Base-by-base conservation (phyloP, 2,888 invertebrate species). In the Agrilus mali region DNA sequence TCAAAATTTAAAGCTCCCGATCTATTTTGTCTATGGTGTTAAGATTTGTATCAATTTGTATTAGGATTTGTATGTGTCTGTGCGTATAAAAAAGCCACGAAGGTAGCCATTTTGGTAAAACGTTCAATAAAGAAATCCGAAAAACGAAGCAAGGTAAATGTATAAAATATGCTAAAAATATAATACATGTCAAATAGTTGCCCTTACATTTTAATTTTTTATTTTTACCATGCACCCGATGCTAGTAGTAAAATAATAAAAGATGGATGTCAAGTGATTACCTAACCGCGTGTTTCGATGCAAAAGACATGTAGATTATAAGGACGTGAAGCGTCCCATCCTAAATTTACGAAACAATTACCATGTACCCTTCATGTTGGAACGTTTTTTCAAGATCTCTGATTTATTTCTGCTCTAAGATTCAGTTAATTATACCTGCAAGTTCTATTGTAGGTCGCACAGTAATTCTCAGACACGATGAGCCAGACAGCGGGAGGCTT, bases 391-490 rank as follows among this genome's bases (percentile, higher is more conserved):
- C 52, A 57, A 55, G 56, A 55, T 55, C 55, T 53, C 53, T 48
- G 46, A 53, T 54, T 55, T 55, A 53, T 45, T 47, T 50, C 44
- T 54, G 48, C 51, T 46, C 50, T 55, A 53, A 55, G 57, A 60
- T 57, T 59, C 64, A 61, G 63, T 60, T 65, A 61, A 65, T 56
- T 68, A 67, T 66, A 67, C 65, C 65, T 67, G 65, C 65, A 66
- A 68, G 68, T 67, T 68, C 68, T 68, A 63, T 68, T 67, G 66
- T 68, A 68, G 68, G 67, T 66, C 55, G 52, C 57, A 53, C 58
- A 57, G 49, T 47, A 46, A 50, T 44, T 44, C 41, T 38, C 47
- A 48, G 48, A 47, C 56, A 65, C 64, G 65, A 63, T 60, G 50
- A 56, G 59, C 38, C 50, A 54, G 31, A 52, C 58, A 34, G 50